Conservation (phyloP, 1,140 invertebrate genomes). For the Caenorhabditis tropicalis region DNA sequence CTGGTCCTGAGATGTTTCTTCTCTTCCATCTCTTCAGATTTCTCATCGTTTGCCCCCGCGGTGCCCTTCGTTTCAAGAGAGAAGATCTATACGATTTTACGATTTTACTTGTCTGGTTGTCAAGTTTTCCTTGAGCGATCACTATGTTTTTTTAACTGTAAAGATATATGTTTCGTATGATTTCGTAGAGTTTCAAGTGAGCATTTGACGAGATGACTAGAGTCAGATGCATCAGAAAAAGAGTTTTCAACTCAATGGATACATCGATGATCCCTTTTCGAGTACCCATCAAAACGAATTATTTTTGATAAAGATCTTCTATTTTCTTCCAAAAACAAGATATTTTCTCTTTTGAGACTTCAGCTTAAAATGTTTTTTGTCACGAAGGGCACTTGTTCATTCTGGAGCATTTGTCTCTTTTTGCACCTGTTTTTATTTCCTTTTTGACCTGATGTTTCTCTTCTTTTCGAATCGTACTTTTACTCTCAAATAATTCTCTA, state of each 20-base stretch:
- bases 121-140: not conserved
- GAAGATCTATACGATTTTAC: constrained; percentile 38
- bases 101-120: constrained; percentile 36
- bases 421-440: not conserved
- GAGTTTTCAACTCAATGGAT: no score
- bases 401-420: not conserved
- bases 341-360: no score
- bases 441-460: not conserved
- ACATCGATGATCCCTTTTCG: no score
- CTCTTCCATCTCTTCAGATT: not conserved
- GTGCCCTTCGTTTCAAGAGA: not conserved
- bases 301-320: no score
- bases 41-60: constrained; percentile 13
- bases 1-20: constrained; percentile 35
- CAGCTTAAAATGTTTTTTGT: no score
- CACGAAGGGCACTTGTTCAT: no score
- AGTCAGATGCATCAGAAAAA: no score
- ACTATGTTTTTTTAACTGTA: not conserved
- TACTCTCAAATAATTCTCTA: not conserved
- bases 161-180: not conserved
- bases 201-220: no score
- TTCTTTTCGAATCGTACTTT: not conserved
- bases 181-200: no score
- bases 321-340: no score
- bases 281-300: no score